These are phyloP conservation scores for Spodoptera frugiperda DNA, from an alignment of 1,140 invertebrate species.

Conservation along the genomic window DNA sequence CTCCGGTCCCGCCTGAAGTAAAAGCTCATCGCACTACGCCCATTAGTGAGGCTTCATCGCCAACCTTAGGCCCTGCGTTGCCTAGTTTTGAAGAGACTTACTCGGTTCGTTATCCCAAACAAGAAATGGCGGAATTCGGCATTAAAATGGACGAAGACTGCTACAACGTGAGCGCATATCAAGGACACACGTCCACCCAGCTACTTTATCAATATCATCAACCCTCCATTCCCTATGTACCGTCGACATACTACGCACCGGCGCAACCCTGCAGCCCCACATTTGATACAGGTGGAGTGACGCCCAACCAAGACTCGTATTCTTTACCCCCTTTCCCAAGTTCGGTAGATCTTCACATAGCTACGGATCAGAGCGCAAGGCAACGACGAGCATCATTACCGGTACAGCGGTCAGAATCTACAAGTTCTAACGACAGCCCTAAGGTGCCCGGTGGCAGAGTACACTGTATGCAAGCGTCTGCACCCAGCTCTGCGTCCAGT, in stretches of 20 bases:
- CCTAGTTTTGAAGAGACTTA: constrained; percentile 96
- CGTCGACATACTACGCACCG: constrained; percentile 86
- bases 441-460: constrained; percentile 86
- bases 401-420: constrained; percentile 91
- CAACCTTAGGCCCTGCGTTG: constrained; percentile 88
- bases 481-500: constrained; percentile 89
- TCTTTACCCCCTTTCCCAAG: constrained; percentile 88
- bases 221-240: constrained; percentile 84
- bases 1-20: constrained; percentile 75
- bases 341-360: constrained; percentile 87
- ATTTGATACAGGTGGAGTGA: constrained; percentile 83
- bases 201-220: constrained; percentile 88
- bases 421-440: constrained; percentile 89
- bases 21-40: constrained; percentile 77
- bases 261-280: constrained; percentile 86
- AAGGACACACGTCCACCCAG: constrained; percentile 82
- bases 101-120: constrained; percentile 89
- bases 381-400: constrained; percentile 91
- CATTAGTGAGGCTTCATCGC: constrained; percentile 79
- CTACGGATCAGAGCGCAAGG: constrained; percentile 87
- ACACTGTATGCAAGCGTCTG: constrained; percentile 87
- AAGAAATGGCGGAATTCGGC: constrained; percentile 87
- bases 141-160: constrained; percentile 94
- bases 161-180: constrained; percentile 88
- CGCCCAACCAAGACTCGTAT: constrained; percentile 87